Base-by-base conservation (phyloP, 2,888 invertebrate genomes). In the Orthonychiurus folsomi region DNA sequence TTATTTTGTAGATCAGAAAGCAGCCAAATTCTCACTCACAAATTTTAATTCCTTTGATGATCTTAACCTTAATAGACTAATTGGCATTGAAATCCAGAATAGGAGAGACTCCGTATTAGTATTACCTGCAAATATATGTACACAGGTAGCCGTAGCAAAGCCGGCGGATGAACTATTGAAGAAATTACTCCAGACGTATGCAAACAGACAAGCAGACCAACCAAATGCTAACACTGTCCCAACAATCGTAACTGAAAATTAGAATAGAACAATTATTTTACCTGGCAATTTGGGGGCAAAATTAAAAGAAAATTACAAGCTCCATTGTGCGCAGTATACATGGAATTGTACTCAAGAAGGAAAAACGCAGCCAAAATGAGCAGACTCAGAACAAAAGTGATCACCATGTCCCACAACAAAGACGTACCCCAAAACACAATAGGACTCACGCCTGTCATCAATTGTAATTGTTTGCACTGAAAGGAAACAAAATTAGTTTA, bases 121-220 rank as follows among this genome's bases (percentile, higher is more conserved):
- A n/a, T n/a, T n/a, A n/a, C n/a, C n/a, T n/a, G n/a, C n/a, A n/a
- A n/a, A n/a, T n/a, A n/a, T n/a, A n/a, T n/a, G n/a, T 15, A 48
- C 18, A 15, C 48, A 48, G 12, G n/a, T 18, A 48, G 12, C 12
- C 12, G 18, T n/a, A n/a, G 77, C 77, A 65, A 76, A 77, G 69
- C 82, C 80, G 15, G 81, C 77, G 21, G 84, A 79, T 9, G 79
- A 76, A 1, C 80, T 78, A 37, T 78, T 78, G 68, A 79, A 79
- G 25, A 78, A 65, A 70, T 80, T 80, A 60, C 80, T 80, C 63
- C 81, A 78, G 5, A 85, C 74, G 76, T 89, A 90, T 63, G 84
- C 78, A 69, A 84, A 80, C 18, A 86, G 82, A 68, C 88, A 80
- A 73, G 83, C 82, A 48, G 84, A 79, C 65, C 83, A 68, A 5